A percentile compares a stretch with the other conserved stretches of the same genome.
Evolutionary conservation across 2,888 invertebrate species (phyloP).

Genomic region (Mallateleia sp.): DNA sequence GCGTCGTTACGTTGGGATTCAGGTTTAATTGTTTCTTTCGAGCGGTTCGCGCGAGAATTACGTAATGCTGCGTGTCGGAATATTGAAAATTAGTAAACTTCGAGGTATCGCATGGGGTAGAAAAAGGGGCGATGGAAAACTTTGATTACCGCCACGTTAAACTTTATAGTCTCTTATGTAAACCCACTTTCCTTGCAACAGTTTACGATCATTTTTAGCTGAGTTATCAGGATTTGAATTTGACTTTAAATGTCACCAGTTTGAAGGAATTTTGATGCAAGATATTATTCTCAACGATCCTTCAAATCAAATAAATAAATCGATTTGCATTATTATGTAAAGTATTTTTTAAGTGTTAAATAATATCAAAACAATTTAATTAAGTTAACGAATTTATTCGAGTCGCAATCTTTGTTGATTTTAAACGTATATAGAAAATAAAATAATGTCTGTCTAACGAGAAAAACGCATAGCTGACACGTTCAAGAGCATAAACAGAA

Average conservation of each 20-base stretch:
- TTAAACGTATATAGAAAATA: neutral
- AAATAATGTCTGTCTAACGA: neutral
- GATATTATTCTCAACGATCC: too few relatives aligned
- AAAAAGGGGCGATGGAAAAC: conserved; percentile 49
- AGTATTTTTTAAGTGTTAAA: neutral
- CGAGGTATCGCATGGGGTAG: conserved; percentile 9
- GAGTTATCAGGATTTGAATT: conserved; percentile 28
- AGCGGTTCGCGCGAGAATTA: conserved; percentile 8
- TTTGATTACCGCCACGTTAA: conserved; percentile 50
- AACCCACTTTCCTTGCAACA: conserved; percentile 52
- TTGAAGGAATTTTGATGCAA: neutral
- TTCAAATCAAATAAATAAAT: too few relatives aligned
- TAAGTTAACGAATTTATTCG: too few relatives aligned
- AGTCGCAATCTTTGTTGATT: neutral
- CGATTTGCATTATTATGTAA: too few relatives aligned
- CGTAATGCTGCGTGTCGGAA: neutral
- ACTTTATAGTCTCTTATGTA: conserved; percentile 45
- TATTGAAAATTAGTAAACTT: conserved; percentile 49
- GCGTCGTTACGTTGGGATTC: neutral
- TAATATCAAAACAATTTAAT: neutral
- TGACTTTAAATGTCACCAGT: conserved; percentile 32
- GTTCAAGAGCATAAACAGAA: conserved; percentile 10
- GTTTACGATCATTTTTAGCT: conserved; percentile 48
- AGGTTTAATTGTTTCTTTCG: conserved; percentile 5
- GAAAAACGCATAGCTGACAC: neutral